Conservation (phyloP, 2,888 invertebrate species). For the Patella caerulea region DNA sequence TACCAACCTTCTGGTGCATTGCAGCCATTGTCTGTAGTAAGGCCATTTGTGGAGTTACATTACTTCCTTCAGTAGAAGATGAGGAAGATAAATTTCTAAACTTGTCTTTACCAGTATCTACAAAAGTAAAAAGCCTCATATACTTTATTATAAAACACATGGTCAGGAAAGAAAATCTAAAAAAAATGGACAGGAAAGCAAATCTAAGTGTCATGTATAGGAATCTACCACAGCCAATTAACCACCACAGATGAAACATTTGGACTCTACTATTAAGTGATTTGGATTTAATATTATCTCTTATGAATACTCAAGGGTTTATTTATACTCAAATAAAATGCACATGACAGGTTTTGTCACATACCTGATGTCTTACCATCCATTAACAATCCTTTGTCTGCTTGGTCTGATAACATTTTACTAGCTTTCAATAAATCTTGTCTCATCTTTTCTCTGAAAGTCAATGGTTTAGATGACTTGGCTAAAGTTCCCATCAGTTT, state of each 20-base stretch:
- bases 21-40: conserved; percentile 72
- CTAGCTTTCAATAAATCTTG: conserved; percentile 61
- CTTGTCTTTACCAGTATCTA: conserved; percentile 16
- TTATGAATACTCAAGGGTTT: too few relatives aligned
- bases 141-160: conserved; percentile 32
- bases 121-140: neutral
- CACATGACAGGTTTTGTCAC: neutral
- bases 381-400: conserved; percentile 19
- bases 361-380: conserved; percentile 29
- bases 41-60: conserved; percentile 71
- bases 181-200: neutral
- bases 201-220: neutral
- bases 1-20: conserved; percentile 68
- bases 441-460: conserved; percentile 67
- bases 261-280: too few relatives aligned
- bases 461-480: conserved; percentile 52
- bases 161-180: conserved; percentile 56
- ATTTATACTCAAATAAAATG: neutral
- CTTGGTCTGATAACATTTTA: conserved; percentile 46
- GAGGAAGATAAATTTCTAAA: neutral
- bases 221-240: too few relatives aligned
- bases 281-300: too few relatives aligned
- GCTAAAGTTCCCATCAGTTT: conserved; percentile 28
- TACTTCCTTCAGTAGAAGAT: conserved; percentile 31
- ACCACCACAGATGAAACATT: too few relatives aligned